Base-by-base conservation (phyloP, 2,113 vertebrate genomes). In the Phoenicopterus ruber region DNA sequence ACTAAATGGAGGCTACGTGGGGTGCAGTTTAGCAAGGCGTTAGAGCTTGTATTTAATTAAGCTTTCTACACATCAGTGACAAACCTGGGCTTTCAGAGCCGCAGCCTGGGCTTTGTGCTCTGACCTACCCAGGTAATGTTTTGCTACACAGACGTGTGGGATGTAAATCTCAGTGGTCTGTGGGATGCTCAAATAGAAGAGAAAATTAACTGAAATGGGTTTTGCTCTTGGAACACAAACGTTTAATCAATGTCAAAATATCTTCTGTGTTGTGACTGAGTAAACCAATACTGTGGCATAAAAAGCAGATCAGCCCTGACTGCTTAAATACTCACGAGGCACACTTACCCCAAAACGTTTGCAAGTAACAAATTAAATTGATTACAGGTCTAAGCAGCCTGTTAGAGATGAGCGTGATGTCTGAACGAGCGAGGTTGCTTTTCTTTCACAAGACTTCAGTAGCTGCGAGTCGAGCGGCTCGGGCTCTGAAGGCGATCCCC, bases 61-160 rank as follows among this genome's bases (percentile, higher is more conserved):
- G 50, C 17, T 42, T 42, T 36, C 49, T 29, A 7, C 2, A 4
- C 19, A 29, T 22, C 42, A 5, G 47, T 17, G 50, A 9, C 36
- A 38, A 21, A 28, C 13, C 8, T 21, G 32, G 62, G 40, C 58
- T 62, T 79, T 38, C 36, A 12, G 38, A 28, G 34, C 73, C 34
- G n/a, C 25, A 4, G 8, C 42, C 69, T 58, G 47, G 14, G 9
- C 49, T 36, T 8, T 17, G 66, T 15, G 44, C 74, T 54, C 42
- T 19, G 38, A 14, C 36, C 34, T 61, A 2, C 1, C 58, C 72
- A n/a, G 49, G 36, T 31, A 9, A 4, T 4, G 13, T 31, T 84
- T 46, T 86, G 38, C 74, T 24, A 4, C 44, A 1, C 34, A 24
- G 40, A 19, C 13, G 7, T 0, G 0, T 9, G 49, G n/a, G 31